phyloP scores from a whole-genome alignment of 2,797 vertebrate species.

The Intellagama lesueurii region DNA sequence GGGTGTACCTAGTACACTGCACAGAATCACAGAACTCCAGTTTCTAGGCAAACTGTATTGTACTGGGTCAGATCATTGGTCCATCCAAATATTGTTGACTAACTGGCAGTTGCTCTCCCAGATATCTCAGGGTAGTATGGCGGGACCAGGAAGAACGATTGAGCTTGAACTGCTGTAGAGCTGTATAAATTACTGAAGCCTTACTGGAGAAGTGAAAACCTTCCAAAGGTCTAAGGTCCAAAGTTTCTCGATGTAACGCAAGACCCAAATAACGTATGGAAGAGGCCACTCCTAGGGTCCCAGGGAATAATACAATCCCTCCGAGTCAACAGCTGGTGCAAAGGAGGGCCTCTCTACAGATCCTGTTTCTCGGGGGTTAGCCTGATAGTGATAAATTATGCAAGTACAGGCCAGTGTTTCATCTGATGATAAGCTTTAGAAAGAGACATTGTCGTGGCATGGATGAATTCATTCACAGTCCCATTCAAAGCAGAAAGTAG shows the following conservation, averaged over 20 bases:
- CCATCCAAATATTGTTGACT: too few relatives aligned
- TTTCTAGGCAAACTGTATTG: background rate
- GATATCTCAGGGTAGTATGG: too few relatives aligned
- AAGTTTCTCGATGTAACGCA: background rate
- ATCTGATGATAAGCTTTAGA: background rate
- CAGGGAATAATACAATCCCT: conserved; percentile 12
- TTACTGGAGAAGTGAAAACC: background rate
- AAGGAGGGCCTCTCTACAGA: conserved; percentile 6
- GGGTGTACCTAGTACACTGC: background rate
- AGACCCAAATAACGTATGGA: background rate
- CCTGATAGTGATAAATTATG: background rate
- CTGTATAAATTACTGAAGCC: background rate
- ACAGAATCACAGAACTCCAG: background rate
- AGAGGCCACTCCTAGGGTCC: background rate
- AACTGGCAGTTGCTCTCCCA: background rate
- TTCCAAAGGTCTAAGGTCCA: background rate
- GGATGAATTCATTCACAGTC: background rate
- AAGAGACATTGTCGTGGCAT: background rate
- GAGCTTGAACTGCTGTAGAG: background rate
- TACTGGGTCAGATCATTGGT: background rate
- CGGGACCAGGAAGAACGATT: background rate
- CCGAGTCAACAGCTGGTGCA: conserved; percentile 2
- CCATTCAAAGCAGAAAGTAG: background rate
- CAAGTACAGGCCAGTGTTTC: background rate
- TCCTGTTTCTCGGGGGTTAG: background rate